Evolutionary conservation across 2,888 invertebrate species (phyloP), one percentile per base, ranked within the genome.

Genomic region (Hesperia comma): DNA sequence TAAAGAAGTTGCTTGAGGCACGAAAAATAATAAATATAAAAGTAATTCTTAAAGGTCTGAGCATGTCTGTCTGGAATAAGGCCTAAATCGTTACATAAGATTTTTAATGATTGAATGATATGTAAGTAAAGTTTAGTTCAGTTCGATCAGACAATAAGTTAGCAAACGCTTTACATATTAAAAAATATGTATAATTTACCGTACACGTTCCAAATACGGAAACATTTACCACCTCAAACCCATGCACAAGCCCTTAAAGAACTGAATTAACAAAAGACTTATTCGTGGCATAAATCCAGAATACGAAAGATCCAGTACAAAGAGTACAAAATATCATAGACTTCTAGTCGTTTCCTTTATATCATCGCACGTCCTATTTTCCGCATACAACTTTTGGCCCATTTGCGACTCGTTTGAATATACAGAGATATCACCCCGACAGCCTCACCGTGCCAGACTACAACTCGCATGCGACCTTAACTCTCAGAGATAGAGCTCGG

Each of bases 321-420:
- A 60, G 67, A 61, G 37, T 46, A 67, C 67, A 67, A 67, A 60
- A 67, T 67, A 66, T 67, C 61, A 67, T 67, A 67, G 67, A 69
- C 69, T 68, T 74, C 72, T 71, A 73, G 73, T 71, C 64, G 64
- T 67, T 69, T 54, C 53, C 71, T 64, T 68, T 74, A 77, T 72
- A 77, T 81, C 79, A 78, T 77, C 71, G 77, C 72, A 72, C 78
- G 80, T 79, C 78, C 83, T 75, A 84, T 78, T 83, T 85, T 80
- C 83, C 82, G 77, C 78, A 79, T 79, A 82, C 85, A 87, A 83
- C 84, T 86, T 88, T 86, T 85, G 83, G 85, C 86, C 87, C 85
- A 86, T 88, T 87, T 88, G 83, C 81, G 79, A 82, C 76, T 80
- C 80, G 77, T 79, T 79, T 82, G 82, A 83, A 86, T 81, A 80